Evolutionary conservation across 2,797 vertebrate genomes (phyloP).

Genomic region (Cynodonichthys magdalenae): DNA sequence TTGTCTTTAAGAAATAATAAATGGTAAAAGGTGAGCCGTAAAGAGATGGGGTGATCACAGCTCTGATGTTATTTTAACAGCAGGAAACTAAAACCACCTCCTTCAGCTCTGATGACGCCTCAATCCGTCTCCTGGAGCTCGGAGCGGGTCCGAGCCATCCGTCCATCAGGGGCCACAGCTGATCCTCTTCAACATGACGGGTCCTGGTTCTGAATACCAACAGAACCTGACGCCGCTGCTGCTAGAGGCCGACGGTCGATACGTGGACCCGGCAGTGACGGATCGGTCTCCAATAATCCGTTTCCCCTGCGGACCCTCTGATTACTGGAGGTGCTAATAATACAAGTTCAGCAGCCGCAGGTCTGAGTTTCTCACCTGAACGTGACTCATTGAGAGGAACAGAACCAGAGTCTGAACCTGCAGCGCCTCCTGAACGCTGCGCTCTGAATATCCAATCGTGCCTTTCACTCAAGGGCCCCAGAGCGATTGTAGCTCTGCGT

Average conservation of each 20-base stretch:
- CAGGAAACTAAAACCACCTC: slow-evolving; percentile 47
- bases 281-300: slow-evolving; percentile 31
- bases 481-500: slow-evolving; percentile 14
- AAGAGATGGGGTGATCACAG: slow-evolving; percentile 53
- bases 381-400: slow-evolving; percentile 13
- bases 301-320: slow-evolving; percentile 32
- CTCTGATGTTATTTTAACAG: not conserved
- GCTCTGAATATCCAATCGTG: slow-evolving; percentile 10
- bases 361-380: not conserved
- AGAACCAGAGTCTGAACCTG: slow-evolving; percentile 7
- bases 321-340: slow-evolving; percentile 33
- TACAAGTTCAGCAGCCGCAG: slow-evolving; percentile 6
- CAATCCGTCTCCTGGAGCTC: slow-evolving; percentile 58
- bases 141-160: slow-evolving; percentile 32
- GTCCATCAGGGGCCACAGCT: slow-evolving; percentile 43
- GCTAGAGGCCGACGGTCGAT: slow-evolving; percentile 20
- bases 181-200: slow-evolving; percentile 44
- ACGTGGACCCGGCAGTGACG: slow-evolving; percentile 26
- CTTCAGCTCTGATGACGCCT: slow-evolving; percentile 62
- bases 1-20: slow-evolving; percentile 23
- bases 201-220: slow-evolving; percentile 44
- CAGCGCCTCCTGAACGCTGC: slow-evolving; percentile 1
- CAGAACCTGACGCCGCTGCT: slow-evolving; percentile 19
- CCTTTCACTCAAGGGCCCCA: not conserved
- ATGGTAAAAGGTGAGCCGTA: slow-evolving; percentile 15